These are phyloP conservation scores for Neodiprion pinetum DNA, from an alignment of 1,140 invertebrate genomes.

Conservation along the genomic window DNA sequence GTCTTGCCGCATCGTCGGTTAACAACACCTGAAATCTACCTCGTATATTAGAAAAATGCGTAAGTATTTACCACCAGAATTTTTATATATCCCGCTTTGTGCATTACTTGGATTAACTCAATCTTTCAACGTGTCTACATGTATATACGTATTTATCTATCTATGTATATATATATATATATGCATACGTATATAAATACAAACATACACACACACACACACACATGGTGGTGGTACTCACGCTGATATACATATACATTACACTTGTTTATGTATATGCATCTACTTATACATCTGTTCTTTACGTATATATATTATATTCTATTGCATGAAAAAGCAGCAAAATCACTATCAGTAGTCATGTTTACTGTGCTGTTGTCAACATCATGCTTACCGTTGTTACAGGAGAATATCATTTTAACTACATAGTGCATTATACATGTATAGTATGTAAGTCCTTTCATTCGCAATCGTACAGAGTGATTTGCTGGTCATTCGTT, in stretches of 20 bases:
- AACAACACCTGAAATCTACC: too few species aligned
- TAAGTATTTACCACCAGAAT: constrained; percentile 10
- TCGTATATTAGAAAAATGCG: not conserved
- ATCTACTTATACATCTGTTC: not conserved
- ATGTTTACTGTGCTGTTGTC: not conserved
- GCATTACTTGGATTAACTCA: too few species aligned
- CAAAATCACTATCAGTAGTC: too few species aligned
- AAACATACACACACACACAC: not conserved
- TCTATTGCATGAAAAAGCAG: too few species aligned
- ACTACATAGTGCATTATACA: not conserved
- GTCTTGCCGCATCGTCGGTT: too few species aligned
- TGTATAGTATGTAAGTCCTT: not conserved
- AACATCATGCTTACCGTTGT: not conserved
- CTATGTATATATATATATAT: not conserved
- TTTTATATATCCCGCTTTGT: not conserved
- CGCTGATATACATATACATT: not conserved
- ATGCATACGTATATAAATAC: constrained; percentile 1
- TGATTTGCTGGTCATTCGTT: not conserved
- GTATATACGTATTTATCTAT: not conserved
- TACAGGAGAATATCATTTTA: not conserved
- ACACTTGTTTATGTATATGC: not conserved
- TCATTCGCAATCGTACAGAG: not conserved
- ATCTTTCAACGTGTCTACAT: too few species aligned
- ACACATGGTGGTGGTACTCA: constrained; percentile 12
- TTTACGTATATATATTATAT: too few species aligned